Conservation (phyloP, 2,888 invertebrate species). For the Oligia fasciuncula region DNA sequence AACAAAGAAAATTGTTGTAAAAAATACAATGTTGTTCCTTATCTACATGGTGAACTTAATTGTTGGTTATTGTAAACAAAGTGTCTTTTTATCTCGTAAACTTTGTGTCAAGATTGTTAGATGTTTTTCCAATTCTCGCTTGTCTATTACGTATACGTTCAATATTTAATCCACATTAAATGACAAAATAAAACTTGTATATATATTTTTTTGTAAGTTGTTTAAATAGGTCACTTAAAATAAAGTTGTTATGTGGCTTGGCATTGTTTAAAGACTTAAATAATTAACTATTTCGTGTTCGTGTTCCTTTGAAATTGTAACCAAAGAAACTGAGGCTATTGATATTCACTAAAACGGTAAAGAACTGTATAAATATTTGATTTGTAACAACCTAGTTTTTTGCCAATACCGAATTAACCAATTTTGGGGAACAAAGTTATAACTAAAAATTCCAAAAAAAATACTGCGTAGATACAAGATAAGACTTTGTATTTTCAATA, state of each 20-base stretch:
- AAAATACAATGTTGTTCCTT: not conserved
- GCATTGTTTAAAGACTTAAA: not conserved
- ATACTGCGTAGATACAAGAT: not conserved
- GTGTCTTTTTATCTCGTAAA: not conserved
- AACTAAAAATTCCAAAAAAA: not conserved
- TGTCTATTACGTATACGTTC: not conserved
- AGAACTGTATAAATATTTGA: not conserved
- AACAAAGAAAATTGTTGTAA: not conserved
- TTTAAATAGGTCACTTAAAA: not conserved
- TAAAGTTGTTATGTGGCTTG: not conserved
- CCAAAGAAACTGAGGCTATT: conserved; percentile 6
- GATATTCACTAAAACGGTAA: not conserved
- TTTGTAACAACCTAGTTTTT: not conserved
- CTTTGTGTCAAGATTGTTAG: not conserved
- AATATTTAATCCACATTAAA: not conserved
- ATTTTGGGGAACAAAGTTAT: not conserved
- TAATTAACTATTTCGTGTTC: not conserved
- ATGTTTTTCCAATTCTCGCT: not conserved
- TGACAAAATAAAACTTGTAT: not conserved
- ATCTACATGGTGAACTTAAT: not conserved
- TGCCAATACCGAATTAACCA: not conserved
- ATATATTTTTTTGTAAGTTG: not conserved
- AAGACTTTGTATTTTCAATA: not conserved
- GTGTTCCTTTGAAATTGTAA: conserved; percentile 1
- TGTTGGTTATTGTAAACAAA: not conserved